Evolutionary conservation across 1,140 invertebrate genomes (phyloP).

Genomic region (Uloborus diversus): DNA sequence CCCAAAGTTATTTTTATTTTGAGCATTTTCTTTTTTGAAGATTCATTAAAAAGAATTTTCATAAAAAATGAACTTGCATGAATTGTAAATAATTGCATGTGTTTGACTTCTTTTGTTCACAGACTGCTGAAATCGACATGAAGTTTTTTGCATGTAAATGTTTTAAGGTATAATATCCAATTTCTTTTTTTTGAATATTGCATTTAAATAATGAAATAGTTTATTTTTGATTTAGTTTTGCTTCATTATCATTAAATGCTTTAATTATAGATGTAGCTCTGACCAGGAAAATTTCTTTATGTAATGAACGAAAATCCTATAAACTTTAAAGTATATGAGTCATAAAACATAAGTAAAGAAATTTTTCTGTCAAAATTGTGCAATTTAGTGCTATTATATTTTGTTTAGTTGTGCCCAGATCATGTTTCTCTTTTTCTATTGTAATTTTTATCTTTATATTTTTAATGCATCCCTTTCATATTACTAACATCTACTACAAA

Average conservation of each 20-base stretch:
- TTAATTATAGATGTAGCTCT: too few relatives aligned
- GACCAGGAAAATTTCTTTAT: too few relatives aligned
- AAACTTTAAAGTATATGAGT: too few relatives aligned
- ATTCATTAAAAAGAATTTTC: too few relatives aligned
- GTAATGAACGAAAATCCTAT: too few relatives aligned
- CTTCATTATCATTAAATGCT: not conserved
- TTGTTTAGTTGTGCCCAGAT: conserved; percentile 54
- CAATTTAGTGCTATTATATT: conserved; percentile 20
- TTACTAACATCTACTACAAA: too few relatives aligned
- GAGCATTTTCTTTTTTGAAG: too few relatives aligned
- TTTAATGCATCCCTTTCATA: not conserved
- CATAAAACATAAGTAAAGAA: conserved; percentile 28
- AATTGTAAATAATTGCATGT: conserved; percentile 36
- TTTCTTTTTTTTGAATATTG: conserved; percentile 11
- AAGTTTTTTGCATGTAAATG: conserved; percentile 34
- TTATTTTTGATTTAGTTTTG: not conserved
- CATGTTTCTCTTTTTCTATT: not conserved
- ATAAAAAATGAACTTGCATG: conserved; percentile 40
- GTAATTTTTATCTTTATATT: not conserved
- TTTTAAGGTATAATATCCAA: conserved; percentile 25
- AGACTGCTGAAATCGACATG: conserved; percentile 24
- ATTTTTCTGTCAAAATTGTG: conserved; percentile 17
- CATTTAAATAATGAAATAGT: not conserved
- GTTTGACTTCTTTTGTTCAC: conserved; percentile 33
- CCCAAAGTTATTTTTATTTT: too few relatives aligned